Percentiles rank a stretch among this genome's conserved stretches.
Evolutionary conservation across 2,797 vertebrate species (phyloP).

Genomic region (Arrhamphus sclerolepis): DNA sequence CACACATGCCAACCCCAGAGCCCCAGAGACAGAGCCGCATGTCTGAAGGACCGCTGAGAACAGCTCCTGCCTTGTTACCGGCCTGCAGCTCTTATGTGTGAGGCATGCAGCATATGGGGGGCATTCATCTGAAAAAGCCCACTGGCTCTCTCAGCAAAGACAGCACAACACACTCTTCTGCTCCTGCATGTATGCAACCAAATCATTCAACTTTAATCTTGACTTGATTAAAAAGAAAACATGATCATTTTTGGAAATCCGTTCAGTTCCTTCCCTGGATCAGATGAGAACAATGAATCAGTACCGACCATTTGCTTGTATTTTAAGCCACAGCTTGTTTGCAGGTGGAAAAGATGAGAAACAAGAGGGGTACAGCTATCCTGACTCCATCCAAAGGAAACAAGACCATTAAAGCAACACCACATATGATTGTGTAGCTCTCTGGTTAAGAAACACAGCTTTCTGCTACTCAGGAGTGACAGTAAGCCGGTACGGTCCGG

Average conservation of each 20-base stretch:
- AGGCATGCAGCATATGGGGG: conserved; percentile 77
- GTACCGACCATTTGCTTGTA: not conserved
- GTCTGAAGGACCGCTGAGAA: conserved; percentile 58
- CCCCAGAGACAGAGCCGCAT: conserved; percentile 56
- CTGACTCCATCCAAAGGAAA: no score
- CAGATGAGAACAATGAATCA: not conserved
- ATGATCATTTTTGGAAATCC: not conserved
- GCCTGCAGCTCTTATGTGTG: conserved; percentile 72
- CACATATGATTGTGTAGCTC: no score
- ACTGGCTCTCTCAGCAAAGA: conserved; percentile 41
- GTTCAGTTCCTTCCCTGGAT: not conserved
- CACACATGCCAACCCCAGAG: conserved; percentile 55
- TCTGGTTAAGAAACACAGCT: no score
- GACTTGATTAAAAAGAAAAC: not conserved
- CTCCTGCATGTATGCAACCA: conserved; percentile 27
- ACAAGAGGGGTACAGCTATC: not conserved
- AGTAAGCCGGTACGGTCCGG: no score
- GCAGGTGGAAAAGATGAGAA: conserved; percentile 1
- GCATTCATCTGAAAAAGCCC: conserved; percentile 70
- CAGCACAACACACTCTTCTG: conserved; percentile 42
- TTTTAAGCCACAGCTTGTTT: not conserved
- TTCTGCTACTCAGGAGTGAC: no score
- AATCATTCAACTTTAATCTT: conserved; percentile 27
- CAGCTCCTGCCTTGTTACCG: conserved; percentile 55
- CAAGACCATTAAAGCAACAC: conserved; percentile 6